Evolutionary conservation across 2,113 vertebrate genomes (phyloP), one percentile per base, ranked within the genome.

Genomic region (Urocolius indicus): DNA sequence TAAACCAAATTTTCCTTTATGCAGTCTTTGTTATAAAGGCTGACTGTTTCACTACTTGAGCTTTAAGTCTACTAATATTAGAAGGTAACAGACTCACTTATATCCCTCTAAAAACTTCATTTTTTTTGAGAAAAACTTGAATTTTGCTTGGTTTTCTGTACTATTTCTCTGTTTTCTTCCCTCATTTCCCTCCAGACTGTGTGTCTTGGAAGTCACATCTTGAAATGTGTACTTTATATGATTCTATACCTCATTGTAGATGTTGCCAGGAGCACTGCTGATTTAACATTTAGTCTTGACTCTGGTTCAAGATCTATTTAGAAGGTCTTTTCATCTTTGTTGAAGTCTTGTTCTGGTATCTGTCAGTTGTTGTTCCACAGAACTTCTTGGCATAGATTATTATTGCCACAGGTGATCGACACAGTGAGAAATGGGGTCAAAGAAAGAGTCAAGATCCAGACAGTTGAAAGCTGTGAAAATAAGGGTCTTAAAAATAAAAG

Each of bases 401-500:
- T 83, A 87, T 48, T 57, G 45, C 20, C 43, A 88, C 12, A 86
- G 65, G 65, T 93, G 84, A 92, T 57, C 68, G 81, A 45, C 41
- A 77, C 57, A 67, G 43, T 84, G 52, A 96, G 83, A 92, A 94
- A 86, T 30, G 32, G 34, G 23, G 34, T 88, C 75, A 95, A 84
- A 49, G 68, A 77, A 90, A 69, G 59, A 91, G 59, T 73, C 59
- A 86, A 75, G 67, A 80, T 84, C 6, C 58, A 87, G n/a, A 79
- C n/a, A 93, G 22, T 19, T 67, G 19, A 93, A 91, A 94, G 65
- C 17, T 2, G 1, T 4, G 16, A 84, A 95, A 94, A 74, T 68
- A 59, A 87, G 57, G 32, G 29, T 94, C 72, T 96, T 75, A 75
- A 88, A 89, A 93, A 80, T 55, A 92, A 93, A 91, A 51, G n/a